Evolutionary conservation across 2,888 invertebrate genomes (phyloP), one percentile per base, ranked within the genome.

Genomic region (Troides helena): DNA sequence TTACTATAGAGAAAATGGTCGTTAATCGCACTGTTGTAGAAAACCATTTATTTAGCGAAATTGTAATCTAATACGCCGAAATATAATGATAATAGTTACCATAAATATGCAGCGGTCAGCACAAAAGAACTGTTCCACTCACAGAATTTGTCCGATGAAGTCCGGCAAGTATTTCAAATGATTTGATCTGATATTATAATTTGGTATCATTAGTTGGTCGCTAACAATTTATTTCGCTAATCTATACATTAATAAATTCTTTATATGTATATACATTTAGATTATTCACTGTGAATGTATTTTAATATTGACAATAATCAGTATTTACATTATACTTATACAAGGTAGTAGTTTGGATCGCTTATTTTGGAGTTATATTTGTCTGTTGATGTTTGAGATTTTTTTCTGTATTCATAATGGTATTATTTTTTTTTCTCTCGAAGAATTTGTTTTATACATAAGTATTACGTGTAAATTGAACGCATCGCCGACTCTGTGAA

Each of bases 261-360:
- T 69, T 77, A 73, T 73, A 78, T 78, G 76, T 78, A 77, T 74
- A 73, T 76, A 74, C 73, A 73, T 76, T 75, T 74, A 74, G 74
- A 76, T 78, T 79, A 78, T 74, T 77, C 76, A 76, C 43, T 67
- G 67, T 73, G 81, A 81, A 84, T 82, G 87, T 89, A 87, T 87
- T 89, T 89, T 80, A 81, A 86, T 89, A 85, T 89, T 84, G 92
- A 92, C 91, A 92, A 91, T 91, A 92, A 90, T 84, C 90, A 91
- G 90, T 92, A 91, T 91, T 92, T 90, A 89, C 87, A 88, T 86
- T 87, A 86, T 71, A 80, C 73, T 72, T 75, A 76, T 75, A 76
- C 74, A 72, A 72, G 78, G 81, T 82, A 80, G 76, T 79, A 80
- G 77, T 80, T 77, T 81, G 77, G 81, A 85, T 85, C 85, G 86